Evolutionary conservation across 2,113 vertebrate species (phyloP).

Genomic region (Taurulus bubalis): DNA sequence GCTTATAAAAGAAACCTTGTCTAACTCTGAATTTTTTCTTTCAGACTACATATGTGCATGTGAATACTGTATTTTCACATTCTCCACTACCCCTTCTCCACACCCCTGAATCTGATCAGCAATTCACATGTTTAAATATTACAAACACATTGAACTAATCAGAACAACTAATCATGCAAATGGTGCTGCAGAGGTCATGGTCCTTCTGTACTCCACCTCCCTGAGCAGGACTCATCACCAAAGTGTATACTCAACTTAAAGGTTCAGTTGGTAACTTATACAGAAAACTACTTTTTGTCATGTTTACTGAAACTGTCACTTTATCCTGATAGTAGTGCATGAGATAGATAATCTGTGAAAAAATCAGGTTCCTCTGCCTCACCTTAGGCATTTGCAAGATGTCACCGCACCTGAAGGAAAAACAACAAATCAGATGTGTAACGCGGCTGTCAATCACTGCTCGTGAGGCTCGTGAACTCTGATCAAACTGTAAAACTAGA

Average conservation of each 20-base stretch:
- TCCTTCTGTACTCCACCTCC: background rate
- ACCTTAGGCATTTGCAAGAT: background rate
- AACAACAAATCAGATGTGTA: background rate
- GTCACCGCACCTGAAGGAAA: background rate
- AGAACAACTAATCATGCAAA: background rate
- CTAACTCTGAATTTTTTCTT: background rate
- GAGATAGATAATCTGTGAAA: background rate
- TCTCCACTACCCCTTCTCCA: background rate
- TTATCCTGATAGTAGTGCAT: background rate
- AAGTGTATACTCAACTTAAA: background rate
- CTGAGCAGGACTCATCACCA: background rate
- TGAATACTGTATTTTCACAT: too few relatives aligned
- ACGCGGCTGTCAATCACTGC: background rate
- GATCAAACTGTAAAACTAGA: background rate
- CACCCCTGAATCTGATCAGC: background rate
- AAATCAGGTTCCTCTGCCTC: background rate
- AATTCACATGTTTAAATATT: background rate
- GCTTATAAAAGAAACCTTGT: background rate
- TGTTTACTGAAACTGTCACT: background rate
- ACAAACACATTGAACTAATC: background rate
- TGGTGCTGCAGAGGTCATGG: too few relatives aligned
- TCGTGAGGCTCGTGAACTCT: background rate
- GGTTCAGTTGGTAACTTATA: background rate
- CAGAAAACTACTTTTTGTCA: background rate
- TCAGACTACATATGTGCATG: too few relatives aligned